Percentiles rank a stretch among this genome's conserved stretches.
These are phyloP conservation scores for Danionella dracula DNA, from an alignment of 2,797 vertebrate genomes.

Conservation along the genomic window DNA sequence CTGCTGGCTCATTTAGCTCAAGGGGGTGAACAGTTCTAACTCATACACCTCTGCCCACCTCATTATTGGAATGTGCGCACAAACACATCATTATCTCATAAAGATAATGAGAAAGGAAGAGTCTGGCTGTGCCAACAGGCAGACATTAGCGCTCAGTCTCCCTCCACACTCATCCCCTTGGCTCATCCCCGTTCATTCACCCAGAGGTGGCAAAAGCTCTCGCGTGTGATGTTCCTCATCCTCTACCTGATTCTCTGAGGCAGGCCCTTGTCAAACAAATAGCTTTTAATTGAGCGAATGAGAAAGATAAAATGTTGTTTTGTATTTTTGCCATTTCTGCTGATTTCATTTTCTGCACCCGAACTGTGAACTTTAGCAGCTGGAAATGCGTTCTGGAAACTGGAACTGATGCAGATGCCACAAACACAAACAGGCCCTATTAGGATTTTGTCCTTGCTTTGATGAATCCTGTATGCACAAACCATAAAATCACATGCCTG, in stretches of 20 bases:
- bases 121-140: constrained; percentile 29
- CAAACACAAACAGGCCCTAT: too few species aligned
- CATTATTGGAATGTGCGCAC: constrained; percentile 10
- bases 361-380: constrained; percentile 42
- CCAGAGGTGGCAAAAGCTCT: constrained; percentile 55
- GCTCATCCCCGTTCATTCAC: constrained; percentile 36
- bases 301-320: constrained; percentile 8
- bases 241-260: constrained; percentile 8
- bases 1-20: constrained; percentile 23
- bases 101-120: constrained; percentile 32
- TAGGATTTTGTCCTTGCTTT: too few species aligned
- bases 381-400: background rate
- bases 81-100: constrained; percentile 44
- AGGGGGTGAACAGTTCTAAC: constrained; percentile 11
- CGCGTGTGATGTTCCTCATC: background rate
- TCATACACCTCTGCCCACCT: constrained; percentile 25
- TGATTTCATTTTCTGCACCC: constrained; percentile 44
- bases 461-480: too few species aligned
- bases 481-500: too few species aligned
- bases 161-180: constrained; percentile 13
- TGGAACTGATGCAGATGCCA: background rate
- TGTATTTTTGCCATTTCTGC: constrained; percentile 29
- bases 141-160: constrained; percentile 34
- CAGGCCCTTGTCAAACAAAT: constrained; percentile 22
- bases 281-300: constrained; percentile 25